A percentile compares a stretch with the other conserved stretches of the same genome.
phyloP scores from a whole-genome alignment of 1,140 invertebrate species.

The Orchestia grillus region DNA sequence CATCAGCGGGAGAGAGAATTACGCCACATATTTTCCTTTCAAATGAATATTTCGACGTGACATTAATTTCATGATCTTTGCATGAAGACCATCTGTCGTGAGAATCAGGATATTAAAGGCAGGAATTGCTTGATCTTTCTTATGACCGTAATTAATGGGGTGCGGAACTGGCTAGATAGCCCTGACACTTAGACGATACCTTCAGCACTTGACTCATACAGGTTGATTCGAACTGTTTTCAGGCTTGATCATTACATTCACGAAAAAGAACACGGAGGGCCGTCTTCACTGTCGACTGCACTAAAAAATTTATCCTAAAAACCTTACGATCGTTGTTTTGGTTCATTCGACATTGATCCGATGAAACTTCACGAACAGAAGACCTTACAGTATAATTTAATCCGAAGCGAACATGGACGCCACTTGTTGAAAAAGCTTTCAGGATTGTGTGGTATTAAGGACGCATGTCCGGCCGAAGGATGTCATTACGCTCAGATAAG shows the following conservation, averaged over 20 bases:
- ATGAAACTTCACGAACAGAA: neutral
- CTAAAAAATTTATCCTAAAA: neutral
- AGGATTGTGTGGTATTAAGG: neutral
- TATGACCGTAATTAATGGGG: neutral
- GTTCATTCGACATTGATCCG: neutral
- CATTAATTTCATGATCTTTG: neutral
- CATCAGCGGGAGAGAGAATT: neutral
- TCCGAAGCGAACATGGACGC: neutral
- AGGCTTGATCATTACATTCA: neutral
- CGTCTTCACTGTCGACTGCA: neutral
- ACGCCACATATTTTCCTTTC: neutral
- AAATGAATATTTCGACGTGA: neutral
- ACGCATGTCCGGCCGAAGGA: neutral
- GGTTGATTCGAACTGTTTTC: neutral
- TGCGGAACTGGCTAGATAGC: neutral
- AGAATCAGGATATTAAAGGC: neutral
- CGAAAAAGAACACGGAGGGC: neutral
- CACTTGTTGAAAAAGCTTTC: neutral
- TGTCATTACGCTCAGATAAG: conserved; percentile 7
- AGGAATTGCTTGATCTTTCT: neutral
- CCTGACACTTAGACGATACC: neutral
- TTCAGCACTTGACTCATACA: neutral
- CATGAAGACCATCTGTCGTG: neutral
- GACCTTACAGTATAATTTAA: neutral
- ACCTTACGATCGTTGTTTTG: neutral